These are phyloP conservation scores for Gonocerus acuteangulatus DNA, from an alignment of 2,888 invertebrate species.

Conservation along the genomic window DNA sequence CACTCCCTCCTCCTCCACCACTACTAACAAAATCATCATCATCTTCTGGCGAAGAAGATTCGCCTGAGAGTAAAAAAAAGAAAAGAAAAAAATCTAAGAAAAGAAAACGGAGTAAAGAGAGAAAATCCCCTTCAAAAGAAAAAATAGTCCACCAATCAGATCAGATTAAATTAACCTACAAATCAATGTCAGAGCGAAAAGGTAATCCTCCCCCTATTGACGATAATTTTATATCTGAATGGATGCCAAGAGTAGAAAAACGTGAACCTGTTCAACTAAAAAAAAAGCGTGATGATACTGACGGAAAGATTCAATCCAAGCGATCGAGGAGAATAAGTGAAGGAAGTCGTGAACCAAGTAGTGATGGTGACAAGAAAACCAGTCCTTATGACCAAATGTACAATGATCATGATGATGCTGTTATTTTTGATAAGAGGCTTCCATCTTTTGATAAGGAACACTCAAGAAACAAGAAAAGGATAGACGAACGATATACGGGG, in stretches of 20 bases:
- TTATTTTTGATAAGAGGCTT: slow-evolving; percentile 9
- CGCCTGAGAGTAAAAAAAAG: slow-evolving; percentile 21
- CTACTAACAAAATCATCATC: slow-evolving; percentile 3
- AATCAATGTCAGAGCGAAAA: slow-evolving; percentile 4
- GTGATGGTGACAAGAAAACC: not conserved
- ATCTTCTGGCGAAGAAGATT: slow-evolving; percentile 8
- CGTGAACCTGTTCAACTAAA: not conserved
- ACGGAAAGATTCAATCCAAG: not conserved
- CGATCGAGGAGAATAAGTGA: not conserved
- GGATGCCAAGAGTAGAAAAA: slow-evolving; percentile 22
- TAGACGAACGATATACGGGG: not conserved
- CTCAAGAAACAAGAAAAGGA: slow-evolving; percentile 9
- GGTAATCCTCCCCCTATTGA: not conserved
- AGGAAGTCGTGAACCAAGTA: slow-evolving; percentile 5
- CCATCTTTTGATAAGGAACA: slow-evolving; percentile 1
- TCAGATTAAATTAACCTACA: slow-evolving; percentile 11
- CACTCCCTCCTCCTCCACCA: slow-evolving; percentile 6
- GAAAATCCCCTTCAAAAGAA: slow-evolving; percentile 9
- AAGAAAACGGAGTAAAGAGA: slow-evolving; percentile 12
- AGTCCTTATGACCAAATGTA: slow-evolving; percentile 8
- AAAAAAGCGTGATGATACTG: slow-evolving; percentile 3
- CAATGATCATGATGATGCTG: slow-evolving; percentile 21
- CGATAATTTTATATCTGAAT: slow-evolving; percentile 18
- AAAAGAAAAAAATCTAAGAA: slow-evolving; percentile 23
- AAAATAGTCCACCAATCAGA: not conserved